Conservation (phyloP, 2,113 vertebrate species). For the Xenus cinereus region DNA sequence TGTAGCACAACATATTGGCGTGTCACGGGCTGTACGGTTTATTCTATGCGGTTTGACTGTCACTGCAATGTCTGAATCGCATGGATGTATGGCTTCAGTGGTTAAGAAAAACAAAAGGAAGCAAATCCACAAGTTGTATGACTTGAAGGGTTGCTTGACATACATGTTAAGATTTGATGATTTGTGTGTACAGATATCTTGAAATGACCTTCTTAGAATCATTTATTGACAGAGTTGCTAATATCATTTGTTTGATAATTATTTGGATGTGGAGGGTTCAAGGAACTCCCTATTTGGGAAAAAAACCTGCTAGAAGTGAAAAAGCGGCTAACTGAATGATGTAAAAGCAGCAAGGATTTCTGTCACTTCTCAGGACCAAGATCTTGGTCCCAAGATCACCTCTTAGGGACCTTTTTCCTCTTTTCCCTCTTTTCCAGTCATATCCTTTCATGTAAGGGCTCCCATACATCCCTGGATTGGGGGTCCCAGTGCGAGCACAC, state of each 20-base stretch:
- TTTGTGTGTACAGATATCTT: not conserved
- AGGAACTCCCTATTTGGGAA: not conserved
- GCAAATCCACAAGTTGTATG: not conserved
- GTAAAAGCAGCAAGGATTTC: not conserved
- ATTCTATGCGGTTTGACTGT: not conserved
- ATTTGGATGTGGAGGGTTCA: not conserved
- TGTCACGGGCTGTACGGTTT: not conserved
- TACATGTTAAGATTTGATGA: not conserved
- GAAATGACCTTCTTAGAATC: not conserved
- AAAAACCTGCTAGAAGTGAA: not conserved
- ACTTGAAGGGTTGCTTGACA: not conserved
- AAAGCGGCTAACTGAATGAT: not conserved
- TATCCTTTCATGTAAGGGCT: not conserved
- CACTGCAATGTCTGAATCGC: not conserved
- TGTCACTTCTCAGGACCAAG: not conserved
- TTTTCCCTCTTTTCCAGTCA: not conserved
- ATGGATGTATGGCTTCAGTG: not conserved
- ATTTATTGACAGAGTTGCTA: not conserved
- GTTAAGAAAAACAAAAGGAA: not conserved
- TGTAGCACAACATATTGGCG: rapidly evolving
- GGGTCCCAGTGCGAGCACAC: not conserved
- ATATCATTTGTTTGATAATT: not conserved
- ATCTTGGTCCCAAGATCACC: not conserved
- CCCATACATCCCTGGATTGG: rapidly evolving
- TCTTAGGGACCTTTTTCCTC: not conserved